Conservation (phyloP, 2,888 invertebrate species). For the Teleiodes luculella region DNA sequence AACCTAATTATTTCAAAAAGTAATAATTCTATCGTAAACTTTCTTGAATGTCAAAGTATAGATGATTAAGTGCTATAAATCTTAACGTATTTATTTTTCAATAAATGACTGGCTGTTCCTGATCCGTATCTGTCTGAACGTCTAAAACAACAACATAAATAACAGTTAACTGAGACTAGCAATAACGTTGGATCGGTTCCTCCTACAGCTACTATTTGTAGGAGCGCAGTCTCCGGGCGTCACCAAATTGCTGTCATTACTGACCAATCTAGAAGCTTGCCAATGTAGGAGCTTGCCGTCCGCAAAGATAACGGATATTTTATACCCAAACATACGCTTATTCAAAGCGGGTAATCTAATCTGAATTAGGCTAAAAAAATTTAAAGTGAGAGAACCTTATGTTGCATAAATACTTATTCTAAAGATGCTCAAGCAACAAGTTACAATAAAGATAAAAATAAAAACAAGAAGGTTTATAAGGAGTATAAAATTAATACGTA, state of each 20-base stretch:
- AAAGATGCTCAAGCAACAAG: neutral
- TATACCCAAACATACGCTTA: slow-evolving; percentile 15
- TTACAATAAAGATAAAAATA: too few species aligned
- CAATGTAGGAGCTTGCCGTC: slow-evolving; percentile 19
- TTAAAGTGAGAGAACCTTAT: neutral
- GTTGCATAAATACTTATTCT: neutral
- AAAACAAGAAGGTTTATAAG: neutral
- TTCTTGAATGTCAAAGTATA: neutral
- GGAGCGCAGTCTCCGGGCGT: slow-evolving; percentile 34
- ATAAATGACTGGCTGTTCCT: slow-evolving; percentile 3
- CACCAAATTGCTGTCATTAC: slow-evolving; percentile 45
- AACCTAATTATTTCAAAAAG: slow-evolving; percentile 5
- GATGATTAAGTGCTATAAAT: neutral
- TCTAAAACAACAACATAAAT: slow-evolving; percentile 39
- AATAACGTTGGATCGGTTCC: slow-evolving; percentile 40
- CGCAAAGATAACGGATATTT: slow-evolving; percentile 19
- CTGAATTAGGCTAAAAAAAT: neutral
- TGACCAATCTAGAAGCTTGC: slow-evolving; percentile 33
- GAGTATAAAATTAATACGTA: slow-evolving; percentile 1
- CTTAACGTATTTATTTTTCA: slow-evolving; percentile 16
- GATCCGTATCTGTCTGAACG: slow-evolving; percentile 12
- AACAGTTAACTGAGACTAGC: slow-evolving; percentile 42
- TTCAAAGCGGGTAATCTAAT: slow-evolving; percentile 5
- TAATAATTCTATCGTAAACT: neutral
- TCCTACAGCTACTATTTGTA: slow-evolving; percentile 29